These are phyloP conservation scores for Tigriopus japonicus DNA, from an alignment of 1,140 invertebrate species.

Conservation along the genomic window DNA sequence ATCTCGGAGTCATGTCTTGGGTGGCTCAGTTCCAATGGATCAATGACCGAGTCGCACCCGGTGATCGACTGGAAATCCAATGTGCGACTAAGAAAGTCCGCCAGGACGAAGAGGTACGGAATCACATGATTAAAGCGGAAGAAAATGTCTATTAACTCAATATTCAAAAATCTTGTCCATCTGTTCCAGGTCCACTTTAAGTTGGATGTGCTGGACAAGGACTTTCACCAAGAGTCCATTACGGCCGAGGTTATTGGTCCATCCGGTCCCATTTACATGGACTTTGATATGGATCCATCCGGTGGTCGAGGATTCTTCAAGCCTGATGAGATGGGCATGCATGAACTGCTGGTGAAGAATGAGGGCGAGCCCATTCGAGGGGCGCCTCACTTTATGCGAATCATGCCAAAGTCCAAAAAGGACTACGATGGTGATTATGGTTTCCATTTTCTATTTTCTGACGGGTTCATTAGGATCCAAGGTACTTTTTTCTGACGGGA, in stretches of 20 bases:
- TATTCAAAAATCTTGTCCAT: not conserved
- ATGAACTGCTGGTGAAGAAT: constrained; percentile 35
- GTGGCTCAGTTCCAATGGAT: constrained; percentile 71
- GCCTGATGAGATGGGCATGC: constrained; percentile 76
- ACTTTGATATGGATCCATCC: constrained; percentile 41
- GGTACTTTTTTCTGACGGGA: too few species aligned
- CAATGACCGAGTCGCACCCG: constrained; percentile 52
- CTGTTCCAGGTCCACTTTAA: not conserved
- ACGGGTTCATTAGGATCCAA: too few species aligned
- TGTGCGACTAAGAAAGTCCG: not conserved
- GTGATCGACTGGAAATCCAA: constrained; percentile 40
- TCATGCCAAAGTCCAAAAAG: constrained; percentile 8
- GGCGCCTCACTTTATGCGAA: not conserved
- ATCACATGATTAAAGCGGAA: not conserved
- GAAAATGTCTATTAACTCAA: not conserved
- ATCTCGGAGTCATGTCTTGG: constrained; percentile 89
- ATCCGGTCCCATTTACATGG: constrained; percentile 37
- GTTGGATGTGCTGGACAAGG: not conserved
- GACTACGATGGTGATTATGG: constrained; percentile 7
- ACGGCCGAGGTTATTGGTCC: constrained; percentile 48
- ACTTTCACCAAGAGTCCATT: not conserved
- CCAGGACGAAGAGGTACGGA: constrained; percentile 3
- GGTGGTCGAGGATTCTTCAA: constrained; percentile 59
- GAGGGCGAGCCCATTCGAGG: constrained; percentile 9
- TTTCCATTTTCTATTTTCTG: not conserved